These are phyloP conservation scores for Eupithecia dodoneata DNA, from an alignment of 2,888 invertebrate species.

Conservation along the genomic window DNA sequence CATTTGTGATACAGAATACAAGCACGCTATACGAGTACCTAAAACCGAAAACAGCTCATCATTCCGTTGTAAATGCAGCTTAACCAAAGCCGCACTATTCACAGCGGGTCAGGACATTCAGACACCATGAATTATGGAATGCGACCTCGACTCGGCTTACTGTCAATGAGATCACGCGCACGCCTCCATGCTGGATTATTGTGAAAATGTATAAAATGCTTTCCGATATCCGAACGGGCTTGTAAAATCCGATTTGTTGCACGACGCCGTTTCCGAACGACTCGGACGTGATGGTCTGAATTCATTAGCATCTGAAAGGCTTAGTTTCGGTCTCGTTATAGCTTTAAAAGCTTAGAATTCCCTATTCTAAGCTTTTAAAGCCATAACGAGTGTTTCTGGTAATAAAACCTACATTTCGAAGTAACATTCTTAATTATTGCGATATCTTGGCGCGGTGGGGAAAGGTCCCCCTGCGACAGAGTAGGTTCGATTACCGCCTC, in stretches of 20 bases:
- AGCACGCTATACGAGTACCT: not conserved
- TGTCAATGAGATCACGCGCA: slow-evolving; percentile 80
- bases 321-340: not conserved
- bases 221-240: slow-evolving; percentile 54
- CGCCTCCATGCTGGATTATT: slow-evolving; percentile 76
- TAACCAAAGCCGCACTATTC: slow-evolving; percentile 4
- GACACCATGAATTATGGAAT: slow-evolving; percentile 78
- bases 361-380: too few species aligned
- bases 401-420: not conserved
- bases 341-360: not conserved
- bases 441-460: not conserved
- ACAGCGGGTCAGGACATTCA: slow-evolving; percentile 24
- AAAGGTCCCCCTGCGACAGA: too few species aligned
- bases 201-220: slow-evolving; percentile 60
- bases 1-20: not conserved
- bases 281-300: slow-evolving; percentile 28
- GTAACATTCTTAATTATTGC: not conserved
- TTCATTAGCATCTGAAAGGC: slow-evolving; percentile 17
- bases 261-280: slow-evolving; percentile 38
- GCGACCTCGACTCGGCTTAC: slow-evolving; percentile 67
- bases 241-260: slow-evolving; percentile 44
- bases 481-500: too few species aligned
- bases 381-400: not conserved
- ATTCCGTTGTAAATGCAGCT: slow-evolving; percentile 12
- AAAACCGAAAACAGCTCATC: not conserved